Evolutionary conservation across 2,888 invertebrate genomes (phyloP).

Genomic region (Periphyllus acericola): DNA sequence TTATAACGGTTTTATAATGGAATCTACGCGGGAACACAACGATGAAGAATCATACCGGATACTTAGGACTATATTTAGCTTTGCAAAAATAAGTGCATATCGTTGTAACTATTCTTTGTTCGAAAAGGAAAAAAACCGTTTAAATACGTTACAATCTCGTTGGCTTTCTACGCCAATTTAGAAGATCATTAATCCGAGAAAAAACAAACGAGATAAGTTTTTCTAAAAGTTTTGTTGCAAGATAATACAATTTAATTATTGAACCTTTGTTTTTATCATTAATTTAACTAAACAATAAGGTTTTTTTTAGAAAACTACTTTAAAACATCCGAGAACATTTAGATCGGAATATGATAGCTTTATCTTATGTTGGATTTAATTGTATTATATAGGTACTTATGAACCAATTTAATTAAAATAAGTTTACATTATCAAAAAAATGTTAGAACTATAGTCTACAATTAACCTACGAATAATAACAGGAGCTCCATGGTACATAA

Average conservation of each 20-base stretch:
- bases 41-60: background rate
- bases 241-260: conserved; percentile 2
- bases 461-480: no score
- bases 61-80: background rate
- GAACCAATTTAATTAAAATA: no score
- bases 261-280: background rate
- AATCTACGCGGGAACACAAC: background rate
- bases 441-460: no score
- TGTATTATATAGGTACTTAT: no score
- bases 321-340: no score
- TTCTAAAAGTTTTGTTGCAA: background rate
- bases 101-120: conserved; percentile 6
- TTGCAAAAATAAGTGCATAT: background rate
- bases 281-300: no score
- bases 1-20: background rate
- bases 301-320: no score
- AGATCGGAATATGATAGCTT: no score
- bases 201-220: background rate
- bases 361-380: no score
- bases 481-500: no score
- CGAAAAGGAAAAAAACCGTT: background rate
- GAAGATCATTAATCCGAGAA: conserved; percentile 15
- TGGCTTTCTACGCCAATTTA: background rate
- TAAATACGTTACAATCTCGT: background rate
- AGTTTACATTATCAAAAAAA: no score